Percentiles rank a stretch among this genome's conserved stretches.
Conservation (phyloP, 2,797 vertebrate genomes). For the Mastacembelus armatus region DNA sequence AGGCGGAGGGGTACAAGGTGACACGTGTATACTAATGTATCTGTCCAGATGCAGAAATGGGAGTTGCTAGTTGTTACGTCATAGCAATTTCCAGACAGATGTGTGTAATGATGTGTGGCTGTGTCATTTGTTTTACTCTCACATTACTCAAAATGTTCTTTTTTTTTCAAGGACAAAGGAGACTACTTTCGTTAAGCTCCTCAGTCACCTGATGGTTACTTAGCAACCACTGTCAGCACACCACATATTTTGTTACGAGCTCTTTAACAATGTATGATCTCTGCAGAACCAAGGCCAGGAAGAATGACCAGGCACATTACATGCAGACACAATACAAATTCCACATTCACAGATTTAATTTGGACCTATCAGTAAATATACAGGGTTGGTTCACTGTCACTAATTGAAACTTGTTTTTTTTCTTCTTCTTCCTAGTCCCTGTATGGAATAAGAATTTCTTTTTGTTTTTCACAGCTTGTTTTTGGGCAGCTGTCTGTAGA, state of each 20-base stretch:
- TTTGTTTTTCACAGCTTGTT: slow-evolving; percentile 75
- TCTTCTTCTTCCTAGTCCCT: neutral
- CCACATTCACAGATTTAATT: slow-evolving; percentile 13
- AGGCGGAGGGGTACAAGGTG: slow-evolving; percentile 88
- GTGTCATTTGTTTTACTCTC: slow-evolving; percentile 9
- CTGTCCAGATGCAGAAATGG: neutral
- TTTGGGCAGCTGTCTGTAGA: slow-evolving; percentile 65
- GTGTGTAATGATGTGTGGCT: neutral
- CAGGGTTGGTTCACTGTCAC: neutral
- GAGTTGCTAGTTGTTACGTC: neutral
- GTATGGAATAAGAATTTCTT: neutral
- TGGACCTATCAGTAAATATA: neutral
- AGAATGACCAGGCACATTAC: slow-evolving; percentile 69
- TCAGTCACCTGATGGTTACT: slow-evolving; percentile 82
- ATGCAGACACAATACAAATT: slow-evolving; percentile 10
- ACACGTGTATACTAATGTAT: slow-evolving; percentile 3
- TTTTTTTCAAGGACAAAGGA: slow-evolving; percentile 68
- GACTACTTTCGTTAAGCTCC: slow-evolving; percentile 60
- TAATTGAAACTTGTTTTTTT: neutral
- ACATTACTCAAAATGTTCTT: slow-evolving; percentile 19
- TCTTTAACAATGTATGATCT: slow-evolving; percentile 91
- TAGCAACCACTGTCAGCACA: slow-evolving; percentile 80
- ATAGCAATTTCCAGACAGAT: neutral
- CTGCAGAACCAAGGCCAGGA: slow-evolving; percentile 49
- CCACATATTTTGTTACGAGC: slow-evolving; percentile 88